Percentiles rank a stretch among this genome's conserved stretches.
These are phyloP conservation scores for Drosophila diplacantha DNA, from an alignment of 2,888 invertebrate genomes.

Conservation along the genomic window DNA sequence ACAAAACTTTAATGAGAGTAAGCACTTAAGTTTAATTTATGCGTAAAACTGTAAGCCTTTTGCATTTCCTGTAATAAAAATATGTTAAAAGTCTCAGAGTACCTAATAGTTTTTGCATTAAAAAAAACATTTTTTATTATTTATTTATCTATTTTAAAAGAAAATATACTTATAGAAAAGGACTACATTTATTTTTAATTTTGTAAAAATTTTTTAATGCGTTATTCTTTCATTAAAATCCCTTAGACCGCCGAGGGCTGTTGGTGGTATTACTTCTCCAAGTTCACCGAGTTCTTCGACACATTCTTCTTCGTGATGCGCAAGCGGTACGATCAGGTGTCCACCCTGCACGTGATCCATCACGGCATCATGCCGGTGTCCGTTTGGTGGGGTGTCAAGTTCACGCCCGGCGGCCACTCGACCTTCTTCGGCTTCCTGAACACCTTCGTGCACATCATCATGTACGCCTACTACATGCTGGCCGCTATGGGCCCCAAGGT, in stretches of 20 bases:
- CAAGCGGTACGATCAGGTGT: conserved; percentile 94
- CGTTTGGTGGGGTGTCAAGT: conserved; percentile 94
- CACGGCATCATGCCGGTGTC: conserved; percentile 97
- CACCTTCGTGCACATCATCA: conserved; percentile 95
- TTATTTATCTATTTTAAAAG: too few species aligned
- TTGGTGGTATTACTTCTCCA: conserved; percentile 97
- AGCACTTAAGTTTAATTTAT: background rate
- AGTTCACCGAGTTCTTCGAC: conserved; percentile 95
- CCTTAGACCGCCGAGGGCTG: conserved; percentile 88
- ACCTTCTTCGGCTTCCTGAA: conserved; percentile 96
- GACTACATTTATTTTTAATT: too few species aligned
- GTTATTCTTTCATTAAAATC: too few species aligned
- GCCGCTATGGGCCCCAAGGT: conserved; percentile 92
- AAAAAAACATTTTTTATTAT: too few species aligned
- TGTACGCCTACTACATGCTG: conserved; percentile 95
- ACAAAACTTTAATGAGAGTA: background rate
- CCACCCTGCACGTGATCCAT: conserved; percentile 94
- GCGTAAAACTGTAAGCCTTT: background rate
- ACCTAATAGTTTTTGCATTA: background rate
- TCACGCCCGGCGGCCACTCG: conserved; percentile 93
- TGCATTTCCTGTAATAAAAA: background rate
- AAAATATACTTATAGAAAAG: too few species aligned
- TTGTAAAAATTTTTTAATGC: background rate
- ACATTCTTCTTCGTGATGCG: conserved; percentile 96
- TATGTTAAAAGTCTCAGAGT: background rate